Base-by-base conservation (phyloP, 2,888 invertebrate genomes). In the Abrostola tripartita region DNA sequence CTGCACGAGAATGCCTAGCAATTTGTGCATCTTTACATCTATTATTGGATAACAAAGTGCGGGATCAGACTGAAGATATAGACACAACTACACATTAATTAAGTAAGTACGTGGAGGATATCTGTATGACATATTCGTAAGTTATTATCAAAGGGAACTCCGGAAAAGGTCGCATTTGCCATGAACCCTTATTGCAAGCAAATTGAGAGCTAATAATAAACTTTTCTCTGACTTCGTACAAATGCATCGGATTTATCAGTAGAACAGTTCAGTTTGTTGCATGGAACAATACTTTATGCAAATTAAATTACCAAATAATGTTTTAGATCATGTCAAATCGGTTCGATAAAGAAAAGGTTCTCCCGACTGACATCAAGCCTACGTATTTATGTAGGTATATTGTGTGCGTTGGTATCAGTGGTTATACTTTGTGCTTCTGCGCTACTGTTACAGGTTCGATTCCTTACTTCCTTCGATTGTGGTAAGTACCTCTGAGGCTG, bases 11-110 rank as follows among this genome's bases (percentile, higher is more conserved):
- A 55, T n/a, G 57, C 42, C 47, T 56, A 55, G 64, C 69, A 75
- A 73, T 71, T 61, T 69, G 68, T 66, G 41, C 68, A 64, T 68
- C 55, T 61, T 35, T 53, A 68, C 52, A 55, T 70, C 61, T 67
- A 71, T 71, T 76, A 69, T 69, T 65, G 63, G 68, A 52, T 42
- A 37, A 36, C 44, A 12, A 37, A 57, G 56, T 61, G 54, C 52
- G 57, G 49, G 41, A 62, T 65, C 68, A 50, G 42, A 52, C 5
- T 12, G 40, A 57, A 68, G 61, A 58, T 71, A 74, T 12, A 56
- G 57, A 54, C 37, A 42, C 44, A 44, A 14, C 53, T 10, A 37
- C 40, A 61, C 61, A 67, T 24, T 11, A 35, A 67, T 40, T 38
- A 47, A n/a, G n/a, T n/a, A n/a, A n/a, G 24, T 24, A 24, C 24